Evolutionary conservation across 2,888 invertebrate species (phyloP).

Genomic region (Agapostemon virescens): DNA sequence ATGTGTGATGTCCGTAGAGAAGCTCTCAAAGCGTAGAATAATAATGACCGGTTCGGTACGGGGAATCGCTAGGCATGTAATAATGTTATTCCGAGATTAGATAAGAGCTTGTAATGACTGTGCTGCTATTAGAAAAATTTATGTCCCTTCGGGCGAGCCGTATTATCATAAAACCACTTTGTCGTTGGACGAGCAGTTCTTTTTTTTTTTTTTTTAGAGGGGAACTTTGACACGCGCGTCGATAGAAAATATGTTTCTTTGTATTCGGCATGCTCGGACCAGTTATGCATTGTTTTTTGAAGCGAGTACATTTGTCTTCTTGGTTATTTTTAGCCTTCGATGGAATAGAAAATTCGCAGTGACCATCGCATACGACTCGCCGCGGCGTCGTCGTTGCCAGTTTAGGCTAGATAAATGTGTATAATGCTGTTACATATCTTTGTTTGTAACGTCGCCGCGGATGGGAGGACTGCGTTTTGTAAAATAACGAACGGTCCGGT

Average conservation of each 20-base stretch:
- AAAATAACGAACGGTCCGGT: not conserved
- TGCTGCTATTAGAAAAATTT: constrained; percentile 35
- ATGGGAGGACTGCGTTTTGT: not conserved
- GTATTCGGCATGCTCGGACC: not conserved
- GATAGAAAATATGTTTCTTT: not conserved
- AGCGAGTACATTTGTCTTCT: not conserved
- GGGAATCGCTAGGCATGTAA: constrained; percentile 13
- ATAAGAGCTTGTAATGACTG: constrained; percentile 33
- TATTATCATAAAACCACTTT: constrained; percentile 10
- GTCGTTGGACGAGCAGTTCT: not conserved
- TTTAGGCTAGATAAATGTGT: not conserved
- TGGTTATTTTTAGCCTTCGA: not conserved
- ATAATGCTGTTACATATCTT: not conserved
- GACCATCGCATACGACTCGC: no score
- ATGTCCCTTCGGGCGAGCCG: constrained; percentile 12
- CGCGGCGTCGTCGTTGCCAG: not conserved
- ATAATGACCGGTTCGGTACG: not conserved
- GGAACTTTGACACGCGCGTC: not conserved
- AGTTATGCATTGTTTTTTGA: not conserved
- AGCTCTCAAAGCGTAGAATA: not conserved
- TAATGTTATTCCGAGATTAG: constrained; percentile 41
- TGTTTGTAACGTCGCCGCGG: not conserved
- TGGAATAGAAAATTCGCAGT: not conserved
- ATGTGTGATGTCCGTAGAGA: not conserved
- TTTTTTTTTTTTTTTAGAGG: constrained; percentile 18